phyloP scores from a whole-genome alignment of 2,888 invertebrate species.

The Mactromeris polynyma region DNA sequence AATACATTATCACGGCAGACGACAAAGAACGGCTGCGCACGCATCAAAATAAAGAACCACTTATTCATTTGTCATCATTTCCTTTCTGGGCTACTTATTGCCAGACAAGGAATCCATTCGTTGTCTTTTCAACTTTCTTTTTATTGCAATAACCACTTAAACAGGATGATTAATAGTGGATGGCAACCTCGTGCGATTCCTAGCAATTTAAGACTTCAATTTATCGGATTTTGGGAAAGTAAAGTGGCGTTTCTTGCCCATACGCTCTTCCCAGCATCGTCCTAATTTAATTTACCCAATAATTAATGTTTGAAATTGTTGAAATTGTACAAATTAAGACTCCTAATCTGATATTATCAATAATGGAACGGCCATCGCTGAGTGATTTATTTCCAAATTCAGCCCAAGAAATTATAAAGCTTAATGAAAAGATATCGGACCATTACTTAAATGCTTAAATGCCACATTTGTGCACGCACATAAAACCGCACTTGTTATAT shows the following conservation, averaged over 20 bases:
- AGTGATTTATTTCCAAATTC: constrained; percentile 28
- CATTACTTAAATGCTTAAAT: not conserved
- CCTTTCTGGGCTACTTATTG: constrained; percentile 39
- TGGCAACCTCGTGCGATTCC: constrained; percentile 59
- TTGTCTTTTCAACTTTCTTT: constrained; percentile 63
- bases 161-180: constrained; percentile 61
- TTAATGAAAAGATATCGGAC: not conserved
- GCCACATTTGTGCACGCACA: not conserved
- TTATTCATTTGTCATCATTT: constrained; percentile 44
- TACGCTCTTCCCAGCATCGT: constrained; percentile 58
- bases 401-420: not conserved
- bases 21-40: constrained; percentile 26
- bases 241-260: constrained; percentile 50
- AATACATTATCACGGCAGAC: not conserved
- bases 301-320: constrained; percentile 74
- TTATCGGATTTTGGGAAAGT: constrained; percentile 65
- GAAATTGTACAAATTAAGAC: constrained; percentile 72
- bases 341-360: constrained; percentile 68
- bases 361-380: constrained; percentile 61
- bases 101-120: constrained; percentile 56
- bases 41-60: constrained; percentile 16
- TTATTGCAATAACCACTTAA: constrained; percentile 65
- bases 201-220: constrained; percentile 56
- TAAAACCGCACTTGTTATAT: not conserved
- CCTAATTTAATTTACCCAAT: constrained; percentile 70